Evolutionary conservation across 2,113 vertebrate species (phyloP), one percentile per base, ranked within the genome.

Genomic region (Pardalotus punctatus): DNA sequence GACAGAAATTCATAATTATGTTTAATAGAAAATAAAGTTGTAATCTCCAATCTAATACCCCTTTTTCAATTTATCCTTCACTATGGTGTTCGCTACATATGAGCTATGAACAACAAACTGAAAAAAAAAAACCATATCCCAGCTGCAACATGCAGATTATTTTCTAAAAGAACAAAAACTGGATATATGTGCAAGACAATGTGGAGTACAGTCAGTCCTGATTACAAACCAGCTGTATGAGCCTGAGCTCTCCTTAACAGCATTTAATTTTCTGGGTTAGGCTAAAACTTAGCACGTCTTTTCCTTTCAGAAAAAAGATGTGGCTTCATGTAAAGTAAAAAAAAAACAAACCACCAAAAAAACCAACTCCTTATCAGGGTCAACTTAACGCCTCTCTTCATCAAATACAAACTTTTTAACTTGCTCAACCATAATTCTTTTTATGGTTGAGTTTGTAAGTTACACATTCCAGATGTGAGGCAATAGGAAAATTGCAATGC

Each of bases 401-500:
- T 86, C 82, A 96, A 86, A 92, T 88, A 81, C 72, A 88, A 96
- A 86, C 64, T 94, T 94, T 78, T 92, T 86, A 93, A 90, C 93
- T 94, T 81, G 58, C 51, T 92, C 74, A 90, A 90, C 64, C 47
- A 74, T 93, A 95, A 94, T 66, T 88, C 82, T 94, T 94, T 78
- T 92, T 96, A 96, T 86, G 94, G 82, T 93, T 86, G 88, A 90
- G 76, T 70, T 86, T 93, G 58, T 35, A 94, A 96, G 79, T 88
- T 96, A 96, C 83, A 90, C 72, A 53, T 96, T 95, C 96, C 96
- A 97, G 94, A 96, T 94, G 92, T 96, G 85, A 95, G 57, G 85
- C 88, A 96, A 94, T 14, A 92, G 79, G 90, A 96, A 96, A 96
- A 94, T 31, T 82, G 79, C 43, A 67, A 73, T 81, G 90, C 15